Percentiles rank a stretch among this genome's conserved stretches.
Conservation (phyloP, 2,113 vertebrate genomes). For the Tragelaphus imberbis region DNA sequence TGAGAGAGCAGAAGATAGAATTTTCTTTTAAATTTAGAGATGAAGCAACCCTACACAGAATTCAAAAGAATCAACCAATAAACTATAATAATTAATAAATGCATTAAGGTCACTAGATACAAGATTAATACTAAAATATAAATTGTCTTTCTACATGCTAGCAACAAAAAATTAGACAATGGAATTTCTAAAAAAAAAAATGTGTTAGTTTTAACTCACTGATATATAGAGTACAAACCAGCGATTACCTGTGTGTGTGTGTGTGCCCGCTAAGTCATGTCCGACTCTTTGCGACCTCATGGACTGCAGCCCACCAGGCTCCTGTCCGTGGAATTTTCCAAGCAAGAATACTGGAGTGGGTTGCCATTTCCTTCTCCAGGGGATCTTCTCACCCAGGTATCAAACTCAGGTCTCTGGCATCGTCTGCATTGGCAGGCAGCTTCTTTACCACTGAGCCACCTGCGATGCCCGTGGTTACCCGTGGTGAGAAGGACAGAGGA, state of each 20-base stretch:
- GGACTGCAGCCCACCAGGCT: not conserved
- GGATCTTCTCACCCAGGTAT: not conserved
- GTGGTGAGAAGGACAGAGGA: not conserved
- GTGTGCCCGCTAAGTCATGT: not conserved
- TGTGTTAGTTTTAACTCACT: not conserved
- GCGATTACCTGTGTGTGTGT: not conserved
- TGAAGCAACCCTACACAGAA: not conserved
- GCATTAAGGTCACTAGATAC: not conserved
- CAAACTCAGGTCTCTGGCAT: not conserved
- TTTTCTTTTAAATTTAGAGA: not conserved
- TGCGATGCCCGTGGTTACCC: not conserved
- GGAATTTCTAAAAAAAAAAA: not conserved
- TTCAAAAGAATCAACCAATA: not conserved
- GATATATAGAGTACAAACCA: not conserved
- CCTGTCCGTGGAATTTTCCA: not conserved
- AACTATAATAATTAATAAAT: not conserved
- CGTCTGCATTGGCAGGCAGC: not conserved
- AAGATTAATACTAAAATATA: not conserved
- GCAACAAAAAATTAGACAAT: not conserved
- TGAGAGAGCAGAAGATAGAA: not conserved
- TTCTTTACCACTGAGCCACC: not conserved
- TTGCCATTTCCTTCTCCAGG: not conserved
- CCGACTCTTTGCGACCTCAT: not conserved
- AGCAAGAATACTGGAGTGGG: not conserved
- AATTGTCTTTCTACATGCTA: not conserved